phyloP scores from a whole-genome alignment of 1,140 invertebrate species.

The Orius insidiosus region DNA sequence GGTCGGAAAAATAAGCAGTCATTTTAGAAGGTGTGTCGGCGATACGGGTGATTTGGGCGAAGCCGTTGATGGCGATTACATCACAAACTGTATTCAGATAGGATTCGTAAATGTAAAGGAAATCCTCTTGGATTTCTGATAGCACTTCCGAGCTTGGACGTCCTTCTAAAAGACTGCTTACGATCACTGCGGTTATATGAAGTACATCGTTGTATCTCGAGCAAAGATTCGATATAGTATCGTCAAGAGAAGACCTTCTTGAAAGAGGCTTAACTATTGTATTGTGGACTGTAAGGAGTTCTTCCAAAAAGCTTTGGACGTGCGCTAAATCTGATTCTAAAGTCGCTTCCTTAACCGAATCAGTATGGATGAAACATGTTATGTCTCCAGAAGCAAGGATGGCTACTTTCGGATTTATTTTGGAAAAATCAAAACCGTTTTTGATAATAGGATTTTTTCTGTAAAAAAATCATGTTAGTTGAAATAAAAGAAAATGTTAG shows the following conservation, averaged over 20 bases:
- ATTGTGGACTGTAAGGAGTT: conserved; percentile 36
- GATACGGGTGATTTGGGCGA: conserved; percentile 42
- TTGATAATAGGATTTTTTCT: not conserved
- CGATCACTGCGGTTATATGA: conserved; percentile 45
- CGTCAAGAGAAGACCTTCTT: conserved; percentile 16
- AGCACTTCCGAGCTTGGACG: conserved; percentile 22
- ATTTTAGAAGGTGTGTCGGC: conserved; percentile 38
- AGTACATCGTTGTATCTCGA: conserved; percentile 44
- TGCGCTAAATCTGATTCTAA: conserved; percentile 31
- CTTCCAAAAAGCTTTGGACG: conserved; percentile 49
- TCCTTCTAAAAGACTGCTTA: conserved; percentile 29
- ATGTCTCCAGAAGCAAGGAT: conserved; percentile 8
- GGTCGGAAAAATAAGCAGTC: conserved; percentile 38
- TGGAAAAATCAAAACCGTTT: not conserved
- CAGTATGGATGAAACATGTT: conserved; percentile 1
- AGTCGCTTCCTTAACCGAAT: conserved; percentile 1
- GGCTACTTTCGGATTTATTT: not conserved
- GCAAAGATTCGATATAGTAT: conserved; percentile 13
- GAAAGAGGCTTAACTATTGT: conserved; percentile 16
- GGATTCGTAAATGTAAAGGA: conserved; percentile 38
- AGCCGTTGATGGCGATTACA: conserved; percentile 50
- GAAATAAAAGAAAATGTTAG: not conserved
- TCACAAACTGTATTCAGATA: conserved; percentile 59
- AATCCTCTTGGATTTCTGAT: conserved; percentile 42
- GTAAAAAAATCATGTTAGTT: not conserved